Evolutionary conservation across 1,140 invertebrate species (phyloP).

Genomic region (Paracyclopina nana): DNA sequence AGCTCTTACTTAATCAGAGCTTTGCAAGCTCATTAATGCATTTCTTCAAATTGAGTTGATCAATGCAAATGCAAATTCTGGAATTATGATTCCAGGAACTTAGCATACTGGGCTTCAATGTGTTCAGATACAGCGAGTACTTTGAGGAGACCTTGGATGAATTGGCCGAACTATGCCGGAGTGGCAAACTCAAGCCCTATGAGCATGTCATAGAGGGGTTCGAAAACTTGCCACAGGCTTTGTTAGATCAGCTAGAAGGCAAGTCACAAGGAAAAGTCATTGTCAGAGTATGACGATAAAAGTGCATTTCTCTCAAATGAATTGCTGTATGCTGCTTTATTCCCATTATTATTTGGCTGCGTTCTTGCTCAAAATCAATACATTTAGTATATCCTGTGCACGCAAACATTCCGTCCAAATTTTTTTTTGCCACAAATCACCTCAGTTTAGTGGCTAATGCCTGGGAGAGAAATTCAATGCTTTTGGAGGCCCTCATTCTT

Average conservation of each 20-base stretch:
- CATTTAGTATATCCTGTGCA: too few species aligned
- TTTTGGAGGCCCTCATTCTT: too few species aligned
- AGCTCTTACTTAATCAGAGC: too few species aligned
- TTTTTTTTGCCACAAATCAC: too few species aligned
- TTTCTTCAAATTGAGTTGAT: not conserved
- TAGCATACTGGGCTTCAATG: conserved; percentile 11
- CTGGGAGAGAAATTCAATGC: too few species aligned
- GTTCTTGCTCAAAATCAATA: too few species aligned
- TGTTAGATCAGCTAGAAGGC: conserved; percentile 38
- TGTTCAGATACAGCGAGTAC: conserved; percentile 4
- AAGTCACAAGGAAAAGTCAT: conserved; percentile 42
- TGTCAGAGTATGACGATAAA: conserved; percentile 34
- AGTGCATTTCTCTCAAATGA: too few species aligned
- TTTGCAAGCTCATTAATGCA: too few species aligned
- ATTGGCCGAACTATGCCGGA: not conserved
- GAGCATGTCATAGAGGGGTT: conserved; percentile 42
- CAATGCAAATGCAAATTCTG: not conserved
- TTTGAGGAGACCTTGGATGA: conserved; percentile 3
- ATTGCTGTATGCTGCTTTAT: too few species aligned
- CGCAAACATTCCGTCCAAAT: too few species aligned
- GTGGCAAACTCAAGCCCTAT: conserved; percentile 36
- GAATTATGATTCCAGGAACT: conserved; percentile 1
- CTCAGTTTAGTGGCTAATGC: too few species aligned
- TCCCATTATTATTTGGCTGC: too few species aligned
- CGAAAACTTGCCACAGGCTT: conserved; percentile 40